phyloP scores from a whole-genome alignment of 2,797 vertebrate species.

The Lepidocolaptes lacrymiger region DNA sequence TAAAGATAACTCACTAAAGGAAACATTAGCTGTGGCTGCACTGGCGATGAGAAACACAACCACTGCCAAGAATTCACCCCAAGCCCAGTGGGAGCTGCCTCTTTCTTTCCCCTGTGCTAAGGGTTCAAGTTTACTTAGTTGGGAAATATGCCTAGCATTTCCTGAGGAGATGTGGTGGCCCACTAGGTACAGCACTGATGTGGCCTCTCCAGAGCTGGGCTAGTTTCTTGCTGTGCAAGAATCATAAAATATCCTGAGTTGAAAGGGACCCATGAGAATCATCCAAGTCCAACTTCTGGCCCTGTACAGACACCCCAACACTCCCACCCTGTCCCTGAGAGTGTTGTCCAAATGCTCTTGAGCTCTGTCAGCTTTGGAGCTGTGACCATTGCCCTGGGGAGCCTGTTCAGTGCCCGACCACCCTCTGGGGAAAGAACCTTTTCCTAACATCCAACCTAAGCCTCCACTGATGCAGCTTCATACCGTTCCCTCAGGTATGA shows the following conservation, averaged over 20 bases:
- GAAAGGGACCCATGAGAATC: background rate
- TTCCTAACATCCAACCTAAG: accelerated
- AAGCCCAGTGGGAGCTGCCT: conserved; percentile 17
- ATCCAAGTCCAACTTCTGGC: background rate
- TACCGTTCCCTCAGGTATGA: background rate
- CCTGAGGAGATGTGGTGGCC: background rate
- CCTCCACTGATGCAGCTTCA: accelerated
- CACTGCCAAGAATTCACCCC: conserved; percentile 42
- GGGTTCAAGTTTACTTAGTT: conserved; percentile 37
- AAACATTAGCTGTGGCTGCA: conserved; percentile 59
- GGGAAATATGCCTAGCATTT: conserved; percentile 39
- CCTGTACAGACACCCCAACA: background rate
- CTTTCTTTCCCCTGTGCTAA: background rate
- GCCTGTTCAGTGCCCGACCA: background rate
- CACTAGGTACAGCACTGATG: background rate
- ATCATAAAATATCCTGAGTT: no score
- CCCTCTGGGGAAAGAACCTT: background rate
- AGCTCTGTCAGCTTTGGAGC: background rate
- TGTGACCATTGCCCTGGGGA: background rate
- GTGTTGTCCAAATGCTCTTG: accelerated
- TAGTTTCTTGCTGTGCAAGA: background rate
- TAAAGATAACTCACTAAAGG: conserved; percentile 71
- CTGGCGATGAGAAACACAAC: conserved; percentile 2
- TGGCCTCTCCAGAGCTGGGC: background rate
- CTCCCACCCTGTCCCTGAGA: background rate